Conservation (phyloP, 2,888 invertebrate species). For the Tiliacea aurago region DNA sequence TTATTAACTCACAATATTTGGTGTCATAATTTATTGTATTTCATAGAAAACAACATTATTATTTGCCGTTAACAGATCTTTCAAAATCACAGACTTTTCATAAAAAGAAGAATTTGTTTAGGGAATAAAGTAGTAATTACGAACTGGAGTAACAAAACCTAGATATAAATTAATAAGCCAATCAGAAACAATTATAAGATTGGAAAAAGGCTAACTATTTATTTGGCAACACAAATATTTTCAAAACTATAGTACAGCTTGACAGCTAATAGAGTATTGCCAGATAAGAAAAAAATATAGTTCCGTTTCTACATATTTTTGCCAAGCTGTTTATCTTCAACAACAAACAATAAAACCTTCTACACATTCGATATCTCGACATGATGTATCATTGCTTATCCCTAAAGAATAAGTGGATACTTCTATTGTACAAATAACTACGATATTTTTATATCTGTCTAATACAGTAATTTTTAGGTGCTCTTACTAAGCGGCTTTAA, state of each 20-base stretch:
- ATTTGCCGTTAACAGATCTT: conserved; percentile 59
- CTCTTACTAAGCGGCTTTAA: conserved; percentile 15
- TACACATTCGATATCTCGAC: not conserved
- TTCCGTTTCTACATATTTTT: not conserved
- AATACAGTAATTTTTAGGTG: not conserved
- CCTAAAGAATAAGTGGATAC: conserved; percentile 8
- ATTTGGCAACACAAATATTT: not conserved
- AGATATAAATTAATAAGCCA: not conserved
- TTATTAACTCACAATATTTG: conserved; percentile 50
- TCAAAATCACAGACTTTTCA: conserved; percentile 67
- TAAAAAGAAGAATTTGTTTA: conserved; percentile 23
- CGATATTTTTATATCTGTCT: conserved; percentile 19
- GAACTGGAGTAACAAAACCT: not conserved
- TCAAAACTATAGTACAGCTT: conserved; percentile 23
- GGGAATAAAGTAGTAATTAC: conserved; percentile 9
- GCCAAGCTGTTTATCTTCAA: conserved; percentile 13
- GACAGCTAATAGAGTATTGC: conserved; percentile 4
- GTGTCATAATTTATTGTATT: conserved; percentile 55
- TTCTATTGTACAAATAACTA: not conserved
- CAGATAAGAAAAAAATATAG: not conserved
- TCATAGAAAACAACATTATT: conserved; percentile 23
- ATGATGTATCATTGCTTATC: not conserved
- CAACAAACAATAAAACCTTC: conserved; percentile 22
- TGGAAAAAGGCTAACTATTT: not conserved
- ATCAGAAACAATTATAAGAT: not conserved